Conservation (phyloP, 2,888 invertebrate species). For the Podotricha telesiphe region DNA sequence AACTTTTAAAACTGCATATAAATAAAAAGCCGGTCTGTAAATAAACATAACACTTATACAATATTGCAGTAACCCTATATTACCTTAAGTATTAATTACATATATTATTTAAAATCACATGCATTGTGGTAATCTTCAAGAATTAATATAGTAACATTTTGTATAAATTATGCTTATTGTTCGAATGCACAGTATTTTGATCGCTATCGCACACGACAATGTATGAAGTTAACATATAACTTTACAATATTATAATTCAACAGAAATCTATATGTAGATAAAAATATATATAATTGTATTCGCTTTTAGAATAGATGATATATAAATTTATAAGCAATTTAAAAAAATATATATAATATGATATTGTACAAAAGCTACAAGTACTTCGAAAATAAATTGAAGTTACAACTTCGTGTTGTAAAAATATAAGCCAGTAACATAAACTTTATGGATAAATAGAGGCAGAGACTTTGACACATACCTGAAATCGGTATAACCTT, state of each 20-base stretch:
- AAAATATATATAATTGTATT: no score
- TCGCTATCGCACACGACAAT: constrained; percentile 4
- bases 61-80: constrained; percentile 9
- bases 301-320: no score
- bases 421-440: not conserved
- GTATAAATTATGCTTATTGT: not conserved
- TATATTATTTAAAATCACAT: not conserved
- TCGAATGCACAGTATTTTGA: not conserved
- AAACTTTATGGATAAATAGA: no score
- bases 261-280: no score
- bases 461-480: constrained; percentile 53
- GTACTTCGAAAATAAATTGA: no score
- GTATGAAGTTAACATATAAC: not conserved
- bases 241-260: not conserved
- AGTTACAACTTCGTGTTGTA: not conserved
- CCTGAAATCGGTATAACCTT: constrained; percentile 89
- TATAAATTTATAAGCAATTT: no score
- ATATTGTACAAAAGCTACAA: no score
- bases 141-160: not conserved
- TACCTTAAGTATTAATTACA: constrained; percentile 13
- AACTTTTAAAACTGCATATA: constrained; percentile 88
- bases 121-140: not conserved
- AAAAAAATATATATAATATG: no score
- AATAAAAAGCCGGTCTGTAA: constrained; percentile 89
- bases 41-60: constrained; percentile 17